phyloP scores from a whole-genome alignment of 1,140 invertebrate genomes.

The Archegozetes longisetosus region DNA sequence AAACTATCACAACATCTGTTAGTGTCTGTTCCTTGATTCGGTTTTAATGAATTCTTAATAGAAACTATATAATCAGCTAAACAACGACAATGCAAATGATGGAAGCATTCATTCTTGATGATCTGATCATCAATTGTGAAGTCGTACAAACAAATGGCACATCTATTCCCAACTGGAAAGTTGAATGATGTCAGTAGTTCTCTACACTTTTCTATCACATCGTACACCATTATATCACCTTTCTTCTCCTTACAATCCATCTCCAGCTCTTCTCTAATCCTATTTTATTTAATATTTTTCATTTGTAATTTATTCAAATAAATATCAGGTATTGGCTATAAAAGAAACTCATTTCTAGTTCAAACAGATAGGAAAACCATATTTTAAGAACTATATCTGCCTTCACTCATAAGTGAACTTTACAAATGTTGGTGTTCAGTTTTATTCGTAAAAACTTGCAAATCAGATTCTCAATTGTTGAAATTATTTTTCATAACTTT shows the following conservation, averaged over 20 bases:
- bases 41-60: not conserved
- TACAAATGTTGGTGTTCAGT: too few species aligned
- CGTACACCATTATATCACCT: slow-evolving; percentile 1
- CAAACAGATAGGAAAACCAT: too few species aligned
- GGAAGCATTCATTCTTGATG: slow-evolving; percentile 4
- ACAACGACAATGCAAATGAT: slow-evolving; percentile 12
- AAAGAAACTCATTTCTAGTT: too few species aligned
- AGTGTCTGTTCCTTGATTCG: not conserved
- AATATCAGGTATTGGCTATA: too few species aligned
- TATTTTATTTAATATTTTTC: too few species aligned
- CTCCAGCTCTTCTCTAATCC: too few species aligned
- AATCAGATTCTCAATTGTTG: too few species aligned
- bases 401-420: too few species aligned
- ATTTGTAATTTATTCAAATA: too few species aligned
- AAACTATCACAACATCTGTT: not conserved
- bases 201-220: not conserved
- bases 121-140: slow-evolving; percentile 7
- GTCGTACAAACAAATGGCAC: slow-evolving; percentile 9
- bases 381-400: too few species aligned
- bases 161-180: slow-evolving; percentile 1
- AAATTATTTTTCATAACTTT: not conserved
- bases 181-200: slow-evolving; percentile 1
- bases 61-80: slow-evolving; percentile 4
- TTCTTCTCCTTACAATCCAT: not conserved
- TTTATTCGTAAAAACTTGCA: too few species aligned